A percentile compares a stretch with the other conserved stretches of the same genome.
Evolutionary conservation across 2,797 vertebrate genomes (phyloP).

Genomic region (Gallinago solitaria): DNA sequence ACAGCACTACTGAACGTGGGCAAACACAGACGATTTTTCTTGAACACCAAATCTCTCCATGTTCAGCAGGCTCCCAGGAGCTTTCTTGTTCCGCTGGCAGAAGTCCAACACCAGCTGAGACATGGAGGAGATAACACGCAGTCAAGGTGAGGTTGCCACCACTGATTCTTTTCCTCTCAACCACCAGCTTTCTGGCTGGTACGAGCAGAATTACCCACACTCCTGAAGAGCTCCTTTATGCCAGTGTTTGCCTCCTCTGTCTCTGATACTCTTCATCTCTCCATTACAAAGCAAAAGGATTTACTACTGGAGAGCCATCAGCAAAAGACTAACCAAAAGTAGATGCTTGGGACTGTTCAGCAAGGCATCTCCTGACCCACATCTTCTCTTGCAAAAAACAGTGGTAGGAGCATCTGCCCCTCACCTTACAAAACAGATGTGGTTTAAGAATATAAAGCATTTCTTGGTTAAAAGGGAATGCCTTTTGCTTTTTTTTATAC

Average conservation of each 20-base stretch:
- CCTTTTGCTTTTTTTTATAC: neutral
- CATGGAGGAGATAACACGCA: rapidly evolving
- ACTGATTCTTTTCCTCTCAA: neutral
- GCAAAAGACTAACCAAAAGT: neutral
- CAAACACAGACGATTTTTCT: neutral
- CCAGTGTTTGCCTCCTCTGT: neutral
- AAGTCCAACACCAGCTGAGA: neutral
- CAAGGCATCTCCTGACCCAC: neutral
- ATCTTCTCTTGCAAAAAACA: neutral
- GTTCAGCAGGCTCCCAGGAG: neutral
- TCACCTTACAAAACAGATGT: neutral
- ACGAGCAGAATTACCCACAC: neutral
- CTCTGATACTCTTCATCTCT: neutral
- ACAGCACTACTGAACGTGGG: neutral
- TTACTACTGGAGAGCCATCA: neutral
- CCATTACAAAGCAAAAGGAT: neutral
- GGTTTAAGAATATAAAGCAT: neutral
- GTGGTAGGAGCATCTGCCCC: neutral
- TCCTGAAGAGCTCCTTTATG: neutral
- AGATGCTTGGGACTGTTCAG: neutral
- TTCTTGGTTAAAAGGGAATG: neutral
- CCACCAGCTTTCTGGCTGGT: neutral
- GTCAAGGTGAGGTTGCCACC: neutral
- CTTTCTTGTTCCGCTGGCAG: neutral
- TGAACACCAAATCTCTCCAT: neutral